These are phyloP conservation scores for Rhinichthys klamathensis DNA, from an alignment of 2,113 vertebrate species.

Conservation along the genomic window DNA sequence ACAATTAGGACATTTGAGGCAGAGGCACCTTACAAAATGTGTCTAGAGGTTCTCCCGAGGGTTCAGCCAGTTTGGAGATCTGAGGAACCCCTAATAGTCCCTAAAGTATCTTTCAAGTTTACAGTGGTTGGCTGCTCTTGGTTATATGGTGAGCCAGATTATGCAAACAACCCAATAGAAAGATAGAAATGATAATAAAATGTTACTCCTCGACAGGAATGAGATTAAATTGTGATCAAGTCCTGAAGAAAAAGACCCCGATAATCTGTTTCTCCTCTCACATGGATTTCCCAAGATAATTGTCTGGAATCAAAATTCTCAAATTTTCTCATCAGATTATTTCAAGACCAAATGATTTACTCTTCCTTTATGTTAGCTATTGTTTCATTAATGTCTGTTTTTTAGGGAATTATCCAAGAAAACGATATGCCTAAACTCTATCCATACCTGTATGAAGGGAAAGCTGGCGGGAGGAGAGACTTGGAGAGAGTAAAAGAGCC, in stretches of 20 bases:
- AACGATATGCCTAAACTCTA: background rate
- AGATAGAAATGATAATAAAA: background rate
- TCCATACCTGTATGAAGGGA: constrained; percentile 59
- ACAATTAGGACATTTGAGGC: background rate
- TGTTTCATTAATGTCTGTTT: background rate
- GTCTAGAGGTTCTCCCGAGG: background rate
- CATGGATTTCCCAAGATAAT: background rate
- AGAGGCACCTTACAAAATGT: background rate
- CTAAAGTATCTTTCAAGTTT: background rate
- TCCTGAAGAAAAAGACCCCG: background rate
- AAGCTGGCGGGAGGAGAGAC: constrained; percentile 7
- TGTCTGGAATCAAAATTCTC: too few species aligned
- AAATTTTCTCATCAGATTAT: background rate
- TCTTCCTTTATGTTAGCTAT: background rate
- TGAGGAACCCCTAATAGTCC: background rate
- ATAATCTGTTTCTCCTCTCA: background rate
- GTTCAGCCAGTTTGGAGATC: background rate
- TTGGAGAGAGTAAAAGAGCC: constrained; percentile 42
- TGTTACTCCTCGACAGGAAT: background rate
- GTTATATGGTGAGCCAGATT: background rate
- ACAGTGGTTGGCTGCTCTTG: background rate
- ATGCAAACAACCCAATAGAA: background rate
- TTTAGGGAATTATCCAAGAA: background rate
- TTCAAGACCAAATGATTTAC: background rate
- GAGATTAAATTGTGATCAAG: background rate